Base-by-base conservation (phyloP, 2,888 invertebrate genomes). In the Nomada fucata region DNA sequence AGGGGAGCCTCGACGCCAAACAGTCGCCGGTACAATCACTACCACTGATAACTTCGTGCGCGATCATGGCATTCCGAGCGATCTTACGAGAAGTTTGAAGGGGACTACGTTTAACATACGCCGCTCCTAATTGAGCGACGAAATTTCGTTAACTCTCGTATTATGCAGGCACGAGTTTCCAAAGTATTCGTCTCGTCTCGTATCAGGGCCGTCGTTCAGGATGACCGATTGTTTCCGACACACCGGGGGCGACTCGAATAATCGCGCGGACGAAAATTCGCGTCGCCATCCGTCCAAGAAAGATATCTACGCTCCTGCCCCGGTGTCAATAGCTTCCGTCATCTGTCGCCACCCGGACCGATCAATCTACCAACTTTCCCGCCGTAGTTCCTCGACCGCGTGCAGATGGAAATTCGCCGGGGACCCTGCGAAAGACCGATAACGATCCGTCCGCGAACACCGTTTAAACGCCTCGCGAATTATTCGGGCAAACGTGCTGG, bases 351-450 rank as follows among this genome's bases (percentile, higher is more conserved):
- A 36, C 29, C 57, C 44, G 65, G 18, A 5, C 18, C 61, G 71
- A 76, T 76, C 61, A 63, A 76, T 76, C 63, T 55, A 53, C 23
- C 72, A 71, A 70, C 59, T 76, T 76, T 59, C 42, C 10, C 70
- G n/a, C 26, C 70, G n/a, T n/a, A 36, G 11, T 20, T 18, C 11
- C 47, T n/a, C 44, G 18, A 3, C 13, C 42, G 18, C 23, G 61
- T 44, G 26, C 26, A 57, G 47, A 64, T 29, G 64, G 64, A 73
- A 73, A 73, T 55, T 73, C 64, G 2, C n/a, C 10, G n/a, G 18
- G 20, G 23, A 42, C 42, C 44, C 20, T 15, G 18, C 52, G 5
- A 4, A 59, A 18, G 15, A 65, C 52, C n/a, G 44, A 44, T 26
- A n/a, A 26, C 44, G 53, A 52, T 50, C 23, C 13, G 7, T 13